A percentile compares a stretch with the other conserved stretches of the same genome.
phyloP scores from a whole-genome alignment of 2,888 invertebrate genomes.

The Rhorus exstirpatorius region DNA sequence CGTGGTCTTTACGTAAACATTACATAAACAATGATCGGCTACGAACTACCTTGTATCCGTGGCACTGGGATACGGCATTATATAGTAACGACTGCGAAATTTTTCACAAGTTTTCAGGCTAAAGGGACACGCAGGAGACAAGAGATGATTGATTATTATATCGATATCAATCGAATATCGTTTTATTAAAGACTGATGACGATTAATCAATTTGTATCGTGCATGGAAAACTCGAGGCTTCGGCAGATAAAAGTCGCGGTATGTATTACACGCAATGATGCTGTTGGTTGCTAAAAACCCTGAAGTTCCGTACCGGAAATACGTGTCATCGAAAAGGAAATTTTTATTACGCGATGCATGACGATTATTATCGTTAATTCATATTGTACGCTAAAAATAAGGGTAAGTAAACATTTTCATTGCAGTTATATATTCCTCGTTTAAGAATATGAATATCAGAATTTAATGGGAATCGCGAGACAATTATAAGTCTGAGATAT shows the following conservation, averaged over 20 bases:
- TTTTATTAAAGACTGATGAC: background rate
- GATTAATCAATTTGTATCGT: background rate
- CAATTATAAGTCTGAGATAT: no score
- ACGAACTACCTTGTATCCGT: slow-evolving; percentile 73
- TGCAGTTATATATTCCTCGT: background rate
- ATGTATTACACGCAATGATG: slow-evolving; percentile 16
- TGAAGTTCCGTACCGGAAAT: slow-evolving; percentile 24
- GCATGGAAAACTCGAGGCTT: background rate
- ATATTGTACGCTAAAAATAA: no score
- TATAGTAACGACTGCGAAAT: slow-evolving; percentile 37
- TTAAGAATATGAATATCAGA: no score
- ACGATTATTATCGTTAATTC: no score
- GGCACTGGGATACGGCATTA: slow-evolving; percentile 26
- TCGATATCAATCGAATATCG: background rate
- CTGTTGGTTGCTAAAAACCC: background rate
- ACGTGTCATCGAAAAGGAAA: slow-evolving; percentile 25
- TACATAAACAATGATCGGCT: slow-evolving; percentile 84
- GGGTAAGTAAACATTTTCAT: background rate
- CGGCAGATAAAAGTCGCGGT: background rate
- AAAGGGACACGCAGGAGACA: background rate
- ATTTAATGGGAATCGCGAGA: no score
- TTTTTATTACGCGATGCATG: slow-evolving; percentile 13
- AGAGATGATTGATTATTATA: background rate
- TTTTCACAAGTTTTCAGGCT: slow-evolving; percentile 61
- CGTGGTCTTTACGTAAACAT: slow-evolving; percentile 82